Percentiles rank a stretch among this genome's conserved stretches.
phyloP scores from a whole-genome alignment of 2,113 vertebrate genomes.

The Eptesicus fuscus region DNA sequence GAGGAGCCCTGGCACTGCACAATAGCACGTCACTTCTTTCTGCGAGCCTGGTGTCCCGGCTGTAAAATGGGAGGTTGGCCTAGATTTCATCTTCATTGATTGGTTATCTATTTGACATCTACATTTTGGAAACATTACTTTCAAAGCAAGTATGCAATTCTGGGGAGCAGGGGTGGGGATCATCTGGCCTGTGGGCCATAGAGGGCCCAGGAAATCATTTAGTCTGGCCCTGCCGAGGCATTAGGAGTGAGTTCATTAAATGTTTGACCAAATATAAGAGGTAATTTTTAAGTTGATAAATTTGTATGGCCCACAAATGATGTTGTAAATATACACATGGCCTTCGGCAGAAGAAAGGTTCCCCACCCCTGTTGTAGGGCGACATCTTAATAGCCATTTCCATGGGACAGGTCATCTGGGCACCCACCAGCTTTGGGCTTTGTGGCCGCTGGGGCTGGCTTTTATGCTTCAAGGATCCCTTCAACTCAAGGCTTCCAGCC shows the following conservation, averaged over 20 bases:
- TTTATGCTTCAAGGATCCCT: background rate
- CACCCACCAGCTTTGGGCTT: background rate
- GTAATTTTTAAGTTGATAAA: too few species aligned
- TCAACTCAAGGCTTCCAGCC: background rate
- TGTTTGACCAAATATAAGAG: too few species aligned
- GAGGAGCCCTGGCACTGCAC: background rate
- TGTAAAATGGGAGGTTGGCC: background rate
- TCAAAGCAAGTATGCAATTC: background rate
- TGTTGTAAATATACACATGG: too few species aligned
- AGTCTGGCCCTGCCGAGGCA: too few species aligned
- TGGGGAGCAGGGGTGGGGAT: background rate
- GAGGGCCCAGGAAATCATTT: too few species aligned
- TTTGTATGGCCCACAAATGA: too few species aligned
- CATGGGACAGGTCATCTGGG: background rate
- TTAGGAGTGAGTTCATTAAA: too few species aligned
- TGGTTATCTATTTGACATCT: background rate
- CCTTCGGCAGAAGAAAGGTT: too few species aligned
- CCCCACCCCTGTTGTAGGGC: too few species aligned
- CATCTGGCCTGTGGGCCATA: too few species aligned
- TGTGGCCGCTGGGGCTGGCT: background rate
- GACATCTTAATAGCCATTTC: background rate
- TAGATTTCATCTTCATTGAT: background rate
- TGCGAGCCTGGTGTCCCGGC: background rate
- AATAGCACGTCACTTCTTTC: background rate
- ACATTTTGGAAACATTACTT: background rate